phyloP scores from a whole-genome alignment of 1,140 invertebrate species.

The Drosophila santomea region DNA sequence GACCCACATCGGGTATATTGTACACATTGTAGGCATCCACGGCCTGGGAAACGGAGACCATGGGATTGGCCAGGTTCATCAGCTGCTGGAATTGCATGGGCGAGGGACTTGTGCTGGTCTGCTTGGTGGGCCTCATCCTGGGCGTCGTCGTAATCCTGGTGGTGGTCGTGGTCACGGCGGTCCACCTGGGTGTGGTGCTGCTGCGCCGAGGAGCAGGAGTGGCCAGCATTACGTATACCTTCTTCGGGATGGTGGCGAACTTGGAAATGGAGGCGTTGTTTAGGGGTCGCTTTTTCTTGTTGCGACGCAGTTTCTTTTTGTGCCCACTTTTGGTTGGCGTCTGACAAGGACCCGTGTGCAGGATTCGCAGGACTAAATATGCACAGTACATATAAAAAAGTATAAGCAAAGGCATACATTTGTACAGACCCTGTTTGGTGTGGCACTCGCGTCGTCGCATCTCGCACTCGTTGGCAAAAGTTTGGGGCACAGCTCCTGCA shows the following conservation, averaged over 20 bases:
- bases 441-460: slow-evolving; percentile 43
- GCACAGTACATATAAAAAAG: no score
- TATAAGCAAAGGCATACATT: no score
- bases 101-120: slow-evolving; percentile 10
- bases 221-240: slow-evolving; percentile 16
- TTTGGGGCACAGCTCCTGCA: slow-evolving; percentile 9
- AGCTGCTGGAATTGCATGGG: slow-evolving; percentile 52
- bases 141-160: background rate
- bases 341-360: slow-evolving; percentile 42
- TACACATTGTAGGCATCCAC: slow-evolving; percentile 61
- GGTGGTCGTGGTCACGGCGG: slow-evolving; percentile 2
- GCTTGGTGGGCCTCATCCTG: background rate
- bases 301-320: slow-evolving; percentile 4
- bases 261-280: background rate
- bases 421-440: slow-evolving; percentile 45
- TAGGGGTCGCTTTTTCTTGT: background rate
- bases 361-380: slow-evolving; percentile 33
- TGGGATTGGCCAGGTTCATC: slow-evolving; percentile 8
- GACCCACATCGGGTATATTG: slow-evolving; percentile 63
- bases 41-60: slow-evolving; percentile 53
- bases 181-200: background rate
- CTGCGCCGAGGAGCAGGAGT: background rate
- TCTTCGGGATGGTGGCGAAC: background rate
- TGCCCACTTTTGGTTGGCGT: background rate
- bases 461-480: slow-evolving; percentile 62